Evolutionary conservation across 2,113 vertebrate genomes (phyloP).

Genomic region (Acanthisitta chloris): DNA sequence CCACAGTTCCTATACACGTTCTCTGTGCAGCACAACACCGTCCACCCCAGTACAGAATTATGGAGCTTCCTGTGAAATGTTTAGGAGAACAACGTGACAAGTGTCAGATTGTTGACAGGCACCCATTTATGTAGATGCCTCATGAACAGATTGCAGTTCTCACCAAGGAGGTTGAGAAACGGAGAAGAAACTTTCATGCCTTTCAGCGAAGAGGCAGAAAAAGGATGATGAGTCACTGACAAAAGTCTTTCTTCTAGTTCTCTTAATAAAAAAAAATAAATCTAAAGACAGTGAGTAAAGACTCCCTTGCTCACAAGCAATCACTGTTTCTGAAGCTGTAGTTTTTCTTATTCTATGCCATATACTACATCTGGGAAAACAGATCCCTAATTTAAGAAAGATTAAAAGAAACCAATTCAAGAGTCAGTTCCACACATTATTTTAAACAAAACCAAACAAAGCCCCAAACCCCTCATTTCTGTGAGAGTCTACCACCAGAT

Average conservation of each 20-base stretch:
- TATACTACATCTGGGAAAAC: background rate
- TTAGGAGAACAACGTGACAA: background rate
- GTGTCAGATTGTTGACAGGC: slow-evolving; percentile 17
- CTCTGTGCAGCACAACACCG: background rate
- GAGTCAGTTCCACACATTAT: background rate
- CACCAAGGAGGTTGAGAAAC: background rate
- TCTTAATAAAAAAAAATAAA: background rate
- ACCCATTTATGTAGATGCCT: background rate
- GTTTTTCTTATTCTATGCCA: background rate
- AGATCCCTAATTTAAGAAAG: background rate
- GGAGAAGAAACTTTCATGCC: background rate
- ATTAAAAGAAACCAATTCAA: background rate
- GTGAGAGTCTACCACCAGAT: background rate
- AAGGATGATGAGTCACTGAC: background rate
- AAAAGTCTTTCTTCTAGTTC: background rate
- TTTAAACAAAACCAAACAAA: background rate
- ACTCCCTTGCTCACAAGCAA: background rate
- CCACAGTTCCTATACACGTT: rapidly evolving
- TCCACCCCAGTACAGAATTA: background rate
- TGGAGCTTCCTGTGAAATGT: background rate
- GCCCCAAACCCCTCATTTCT: background rate
- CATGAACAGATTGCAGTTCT: background rate
- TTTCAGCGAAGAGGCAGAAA: background rate
- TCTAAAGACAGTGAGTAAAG: background rate
- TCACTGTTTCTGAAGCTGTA: background rate